These are phyloP conservation scores for Nephrotoma guestfalica DNA, from an alignment of 2,888 invertebrate genomes.

Conservation along the genomic window DNA sequence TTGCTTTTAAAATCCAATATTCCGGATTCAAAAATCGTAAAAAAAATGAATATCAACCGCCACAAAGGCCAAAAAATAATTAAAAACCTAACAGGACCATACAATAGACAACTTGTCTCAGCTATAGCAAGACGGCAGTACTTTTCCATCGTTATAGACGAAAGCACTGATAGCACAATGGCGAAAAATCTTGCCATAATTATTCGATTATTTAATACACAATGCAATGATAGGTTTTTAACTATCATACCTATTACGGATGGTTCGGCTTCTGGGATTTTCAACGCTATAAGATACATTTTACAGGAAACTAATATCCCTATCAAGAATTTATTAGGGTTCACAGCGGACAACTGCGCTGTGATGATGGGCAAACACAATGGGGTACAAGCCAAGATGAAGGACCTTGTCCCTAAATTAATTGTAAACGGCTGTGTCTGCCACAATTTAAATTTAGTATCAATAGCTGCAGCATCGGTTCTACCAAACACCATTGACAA, in stretches of 20 bases:
- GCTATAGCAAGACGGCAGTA: slow-evolving; percentile 6
- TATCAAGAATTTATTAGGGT: slow-evolving; percentile 4
- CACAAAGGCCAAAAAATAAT: slow-evolving; percentile 9
- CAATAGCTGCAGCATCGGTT: not conserved
- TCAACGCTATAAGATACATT: not conserved
- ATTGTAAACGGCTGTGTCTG: too few species aligned
- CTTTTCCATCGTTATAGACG: slow-evolving; percentile 10
- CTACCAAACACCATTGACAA: not conserved
- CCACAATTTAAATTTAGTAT: slow-evolving; percentile 3
- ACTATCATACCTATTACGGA: not conserved
- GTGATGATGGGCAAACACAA: slow-evolving; percentile 9
- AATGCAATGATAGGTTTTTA: slow-evolving; percentile 7
- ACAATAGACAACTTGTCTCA: slow-evolving; percentile 3
- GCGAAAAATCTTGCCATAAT: not conserved
- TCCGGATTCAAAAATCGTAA: slow-evolving; percentile 7
- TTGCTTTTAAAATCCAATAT: slow-evolving; percentile 4
- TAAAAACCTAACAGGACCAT: slow-evolving; percentile 6
- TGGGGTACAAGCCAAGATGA: slow-evolving; percentile 9
- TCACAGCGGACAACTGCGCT: too few species aligned
- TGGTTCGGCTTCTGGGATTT: not conserved
- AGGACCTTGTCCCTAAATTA: not conserved
- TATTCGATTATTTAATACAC: slow-evolving; percentile 8
- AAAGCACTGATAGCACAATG: not conserved
- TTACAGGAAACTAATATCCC: not conserved
- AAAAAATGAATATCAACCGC: slow-evolving; percentile 5